These are phyloP conservation scores for Chorisops tibialis DNA, from an alignment of 2,888 invertebrate genomes.

Conservation along the genomic window DNA sequence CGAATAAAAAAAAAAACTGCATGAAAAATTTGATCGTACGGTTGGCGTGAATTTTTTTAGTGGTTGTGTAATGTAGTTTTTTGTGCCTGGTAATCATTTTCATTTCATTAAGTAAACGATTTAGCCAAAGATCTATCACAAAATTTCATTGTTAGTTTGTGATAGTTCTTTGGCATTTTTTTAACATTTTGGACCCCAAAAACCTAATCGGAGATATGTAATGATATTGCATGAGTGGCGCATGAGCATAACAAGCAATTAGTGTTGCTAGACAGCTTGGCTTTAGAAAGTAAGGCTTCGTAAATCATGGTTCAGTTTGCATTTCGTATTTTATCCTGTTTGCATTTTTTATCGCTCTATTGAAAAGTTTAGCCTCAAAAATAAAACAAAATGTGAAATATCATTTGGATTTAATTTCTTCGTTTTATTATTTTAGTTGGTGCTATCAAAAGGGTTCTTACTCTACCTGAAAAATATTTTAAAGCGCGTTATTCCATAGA, in stretches of 20 bases:
- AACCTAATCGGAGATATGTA: constrained; percentile 60
- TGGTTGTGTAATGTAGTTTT: no score
- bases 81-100: no score
- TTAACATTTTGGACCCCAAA: constrained; percentile 56
- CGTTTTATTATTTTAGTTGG: constrained; percentile 11
- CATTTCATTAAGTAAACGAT: constrained; percentile 7
- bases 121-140: constrained; percentile 39
- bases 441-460: constrained; percentile 25
- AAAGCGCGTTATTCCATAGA: constrained; percentile 38
- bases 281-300: constrained; percentile 28
- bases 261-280: constrained; percentile 18
- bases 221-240: constrained; percentile 43
- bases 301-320: no score
- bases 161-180: no score
- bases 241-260: constrained; percentile 23
- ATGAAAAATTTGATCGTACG: no score
- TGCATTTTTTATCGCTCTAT: no score
- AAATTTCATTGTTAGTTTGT: constrained; percentile 40
- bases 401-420: neutral
- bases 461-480: constrained; percentile 25
- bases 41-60: no score
- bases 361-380: neutral
- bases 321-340: no score
- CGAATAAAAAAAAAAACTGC: neutral
- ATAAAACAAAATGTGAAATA: constrained; percentile 43